Evolutionary conservation across 92 coral and sea anemone species (phyloP), one percentile per base, ranked within the genome.

Genomic region (Phenganax stokvisi): DNA sequence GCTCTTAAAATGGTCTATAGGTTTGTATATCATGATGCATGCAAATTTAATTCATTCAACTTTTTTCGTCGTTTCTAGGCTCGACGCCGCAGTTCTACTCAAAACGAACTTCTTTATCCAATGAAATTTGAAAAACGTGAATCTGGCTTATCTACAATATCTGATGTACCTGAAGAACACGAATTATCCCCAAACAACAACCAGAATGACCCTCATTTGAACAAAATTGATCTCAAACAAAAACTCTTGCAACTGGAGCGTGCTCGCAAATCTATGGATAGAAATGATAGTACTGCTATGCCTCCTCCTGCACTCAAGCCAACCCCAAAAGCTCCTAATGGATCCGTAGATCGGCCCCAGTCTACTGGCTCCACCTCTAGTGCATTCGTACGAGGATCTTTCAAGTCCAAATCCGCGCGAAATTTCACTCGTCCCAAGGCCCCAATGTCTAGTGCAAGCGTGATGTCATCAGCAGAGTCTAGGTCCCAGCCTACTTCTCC

Each of bases 401-500:
- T 96, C 17, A 89, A 92, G 62, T 96, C 97, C 12, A 96, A 96
- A 81, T 96, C 99, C 37, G 99, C 99, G 72, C 84, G 99, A 68
- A 96, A 86, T 71, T 94, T 77, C 73, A 92, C 87, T 76, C 83
- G 75, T 74, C 89, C 90, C 77, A 94, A 89, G 80, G 89, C 83
- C 56, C 72, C 83, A 13, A 90, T 89, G 20, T 77, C 86, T 63
- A 76, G 74, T 79, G 71, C 82, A 0, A 80, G 87, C 55, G 84
- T 65, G 51, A 63, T 85, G 76, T 74, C 79, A 60, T 69, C 61
- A 57, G 11, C 74, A 3, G 84, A 79, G 62, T 86, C 97, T 54
- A 80, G 97, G 61, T 94, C 98, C 55, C 98, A 94, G 80, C 98
- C 98, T 20, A 67, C 97, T 70, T 92, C 97, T 27, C 98, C 98